A percentile compares a stretch with the other conserved stretches of the same genome.
These are phyloP conservation scores for Serrognathus titanus DNA, from an alignment of 2,888 invertebrate species.

Conservation along the genomic window DNA sequence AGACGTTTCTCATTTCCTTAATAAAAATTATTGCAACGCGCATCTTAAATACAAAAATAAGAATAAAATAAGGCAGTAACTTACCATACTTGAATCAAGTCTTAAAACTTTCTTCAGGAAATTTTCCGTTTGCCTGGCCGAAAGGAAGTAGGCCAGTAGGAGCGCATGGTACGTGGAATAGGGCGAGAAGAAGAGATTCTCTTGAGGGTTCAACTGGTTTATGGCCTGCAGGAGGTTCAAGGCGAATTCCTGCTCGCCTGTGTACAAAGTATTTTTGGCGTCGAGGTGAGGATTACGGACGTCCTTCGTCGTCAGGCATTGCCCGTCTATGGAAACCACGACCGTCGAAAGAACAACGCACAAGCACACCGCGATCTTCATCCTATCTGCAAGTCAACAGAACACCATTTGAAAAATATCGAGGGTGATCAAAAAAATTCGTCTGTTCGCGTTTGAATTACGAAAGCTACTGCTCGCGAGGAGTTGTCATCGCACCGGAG, in stretches of 20 bases:
- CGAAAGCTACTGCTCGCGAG: constrained; percentile 5
- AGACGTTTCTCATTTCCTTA: too few relatives aligned
- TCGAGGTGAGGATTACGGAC: constrained; percentile 33
- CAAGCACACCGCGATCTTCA: constrained; percentile 48
- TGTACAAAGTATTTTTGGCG: constrained; percentile 51
- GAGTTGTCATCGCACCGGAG: constrained; percentile 2
- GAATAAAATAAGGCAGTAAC: constrained; percentile 20
- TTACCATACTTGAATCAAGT: constrained; percentile 57
- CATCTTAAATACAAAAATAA: neutral
- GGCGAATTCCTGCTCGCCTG: constrained; percentile 66
- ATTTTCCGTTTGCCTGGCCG: constrained; percentile 67
- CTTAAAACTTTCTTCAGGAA: constrained; percentile 61
- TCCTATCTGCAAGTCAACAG: constrained; percentile 33
- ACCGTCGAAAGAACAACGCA: constrained; percentile 34
- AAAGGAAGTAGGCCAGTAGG: constrained; percentile 73
- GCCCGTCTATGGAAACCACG: constrained; percentile 28
- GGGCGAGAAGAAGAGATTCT: constrained; percentile 85
- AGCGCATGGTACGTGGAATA: constrained; percentile 81
- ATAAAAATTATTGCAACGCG: neutral
- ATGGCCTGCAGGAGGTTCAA: constrained; percentile 66
- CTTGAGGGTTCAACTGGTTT: constrained; percentile 60
- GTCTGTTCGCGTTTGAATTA: constrained; percentile 1
- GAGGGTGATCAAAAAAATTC: neutral
- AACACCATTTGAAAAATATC: neutral
- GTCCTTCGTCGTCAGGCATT: constrained; percentile 53